Evolutionary conservation across 2,888 invertebrate species (phyloP).

Genomic region (Dicycla oo): DNA sequence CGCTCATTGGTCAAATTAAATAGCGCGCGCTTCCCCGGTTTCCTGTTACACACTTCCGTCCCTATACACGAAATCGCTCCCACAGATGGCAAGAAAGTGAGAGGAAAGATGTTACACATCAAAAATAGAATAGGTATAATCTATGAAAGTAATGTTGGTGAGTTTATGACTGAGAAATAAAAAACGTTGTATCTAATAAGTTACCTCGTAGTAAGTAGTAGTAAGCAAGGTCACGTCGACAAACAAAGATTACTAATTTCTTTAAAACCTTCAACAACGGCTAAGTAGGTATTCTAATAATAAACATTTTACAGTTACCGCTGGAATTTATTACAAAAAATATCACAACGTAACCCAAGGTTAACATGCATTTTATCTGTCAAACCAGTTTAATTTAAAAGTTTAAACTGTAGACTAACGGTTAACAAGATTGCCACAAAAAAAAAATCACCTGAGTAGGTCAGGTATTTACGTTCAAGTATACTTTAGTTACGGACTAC

Average conservation of each 20-base stretch:
- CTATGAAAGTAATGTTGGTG: too few relatives aligned
- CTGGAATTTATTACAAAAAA: slow-evolving; percentile 22
- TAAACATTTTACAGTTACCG: slow-evolving; percentile 36
- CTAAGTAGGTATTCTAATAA: background rate
- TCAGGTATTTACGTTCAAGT: slow-evolving; percentile 39
- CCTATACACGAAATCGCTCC: too few relatives aligned
- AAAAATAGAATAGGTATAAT: too few relatives aligned
- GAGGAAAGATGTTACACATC: too few relatives aligned
- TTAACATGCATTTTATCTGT: slow-evolving; percentile 33
- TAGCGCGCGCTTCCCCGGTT: too few relatives aligned
- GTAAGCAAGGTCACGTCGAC: too few relatives aligned
- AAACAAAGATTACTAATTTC: background rate
- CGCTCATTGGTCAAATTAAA: too few relatives aligned
- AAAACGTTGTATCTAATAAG: too few relatives aligned
- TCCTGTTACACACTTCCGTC: too few relatives aligned
- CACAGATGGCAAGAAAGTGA: too few relatives aligned
- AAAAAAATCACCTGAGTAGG: slow-evolving; percentile 42
- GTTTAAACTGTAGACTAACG: slow-evolving; percentile 22
- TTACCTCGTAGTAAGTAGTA: too few relatives aligned
- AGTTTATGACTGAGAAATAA: too few relatives aligned
- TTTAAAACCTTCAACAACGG: background rate
- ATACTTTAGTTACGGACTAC: slow-evolving; percentile 8
- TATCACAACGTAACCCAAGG: slow-evolving; percentile 41
- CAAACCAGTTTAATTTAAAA: slow-evolving; percentile 40
- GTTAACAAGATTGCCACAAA: slow-evolving; percentile 28